Conservation (phyloP, 2,113 vertebrate species). For the Dolichotis patagonum region DNA sequence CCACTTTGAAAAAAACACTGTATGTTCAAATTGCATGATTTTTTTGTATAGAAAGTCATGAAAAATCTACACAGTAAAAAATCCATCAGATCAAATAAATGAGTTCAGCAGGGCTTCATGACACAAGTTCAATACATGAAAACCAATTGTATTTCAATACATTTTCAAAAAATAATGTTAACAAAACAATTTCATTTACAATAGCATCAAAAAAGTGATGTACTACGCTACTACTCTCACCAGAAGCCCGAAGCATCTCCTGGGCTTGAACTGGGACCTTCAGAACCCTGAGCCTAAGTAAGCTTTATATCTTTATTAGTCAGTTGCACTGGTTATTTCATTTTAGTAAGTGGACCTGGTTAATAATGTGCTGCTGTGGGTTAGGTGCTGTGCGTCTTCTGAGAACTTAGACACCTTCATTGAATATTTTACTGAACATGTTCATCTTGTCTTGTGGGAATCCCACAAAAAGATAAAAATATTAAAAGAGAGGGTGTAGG, state of each 20-base stretch:
- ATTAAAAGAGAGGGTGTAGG: neutral
- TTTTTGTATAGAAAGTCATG: neutral
- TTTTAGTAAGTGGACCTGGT: neutral
- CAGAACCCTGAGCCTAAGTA: neutral
- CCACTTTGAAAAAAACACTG: neutral
- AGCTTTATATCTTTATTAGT: neutral
- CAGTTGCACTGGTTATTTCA: neutral
- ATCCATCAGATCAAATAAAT: neutral
- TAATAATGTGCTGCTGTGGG: neutral
- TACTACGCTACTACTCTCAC: neutral
- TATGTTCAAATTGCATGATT: neutral
- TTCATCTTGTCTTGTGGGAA: neutral
- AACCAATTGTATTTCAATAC: neutral
- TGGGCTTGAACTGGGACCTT: neutral
- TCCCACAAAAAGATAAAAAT: neutral
- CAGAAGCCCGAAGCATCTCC: neutral
- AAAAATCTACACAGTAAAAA: neutral
- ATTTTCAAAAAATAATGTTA: neutral
- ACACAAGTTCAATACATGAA: neutral
- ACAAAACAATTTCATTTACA: neutral
- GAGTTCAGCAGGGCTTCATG: neutral
- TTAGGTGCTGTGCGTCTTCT: neutral
- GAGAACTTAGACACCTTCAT: neutral
- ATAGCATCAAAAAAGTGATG: neutral
- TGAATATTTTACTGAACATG: neutral